Evolutionary conservation across 2,797 vertebrate genomes (phyloP).

Genomic region (Mus minutoides): DNA sequence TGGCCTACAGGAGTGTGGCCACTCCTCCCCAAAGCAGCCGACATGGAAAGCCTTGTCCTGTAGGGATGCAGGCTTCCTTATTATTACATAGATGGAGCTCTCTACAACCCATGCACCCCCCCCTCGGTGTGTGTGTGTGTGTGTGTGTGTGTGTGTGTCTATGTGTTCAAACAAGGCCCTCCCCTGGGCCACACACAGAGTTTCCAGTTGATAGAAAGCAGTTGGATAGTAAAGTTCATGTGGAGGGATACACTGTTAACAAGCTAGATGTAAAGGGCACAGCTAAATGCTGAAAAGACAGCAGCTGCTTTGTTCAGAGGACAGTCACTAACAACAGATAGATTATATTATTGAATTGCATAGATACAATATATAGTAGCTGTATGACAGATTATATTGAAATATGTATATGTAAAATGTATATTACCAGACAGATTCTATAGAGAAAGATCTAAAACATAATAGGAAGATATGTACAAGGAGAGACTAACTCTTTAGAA

Average conservation of each 20-base stretch:
- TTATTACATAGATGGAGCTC: not conserved
- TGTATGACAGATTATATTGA: not conserved
- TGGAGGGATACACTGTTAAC: too few species aligned
- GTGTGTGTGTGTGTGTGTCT: not conserved
- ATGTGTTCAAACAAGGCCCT: not conserved
- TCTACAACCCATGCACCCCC: not conserved
- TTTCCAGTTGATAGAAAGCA: not conserved
- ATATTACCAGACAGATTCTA: not conserved
- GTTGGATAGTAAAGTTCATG: not conserved
- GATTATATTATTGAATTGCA: not conserved
- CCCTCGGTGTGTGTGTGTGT: too few species aligned
- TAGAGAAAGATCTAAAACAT: not conserved
- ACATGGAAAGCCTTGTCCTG: not conserved
- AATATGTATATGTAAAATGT: too few species aligned
- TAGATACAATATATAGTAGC: not conserved
- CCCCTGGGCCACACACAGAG: not conserved
- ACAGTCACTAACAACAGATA: not conserved
- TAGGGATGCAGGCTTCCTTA: not conserved
- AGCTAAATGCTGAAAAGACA: not conserved
- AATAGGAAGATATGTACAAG: not conserved
- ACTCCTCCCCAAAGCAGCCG: not conserved
- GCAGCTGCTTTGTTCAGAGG: not conserved
- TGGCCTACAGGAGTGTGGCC: not conserved
- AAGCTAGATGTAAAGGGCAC: not conserved
- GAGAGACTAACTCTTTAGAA: not conserved